phyloP scores from a whole-genome alignment of 2,113 vertebrate species.

The Phrynosoma platyrhinos region DNA sequence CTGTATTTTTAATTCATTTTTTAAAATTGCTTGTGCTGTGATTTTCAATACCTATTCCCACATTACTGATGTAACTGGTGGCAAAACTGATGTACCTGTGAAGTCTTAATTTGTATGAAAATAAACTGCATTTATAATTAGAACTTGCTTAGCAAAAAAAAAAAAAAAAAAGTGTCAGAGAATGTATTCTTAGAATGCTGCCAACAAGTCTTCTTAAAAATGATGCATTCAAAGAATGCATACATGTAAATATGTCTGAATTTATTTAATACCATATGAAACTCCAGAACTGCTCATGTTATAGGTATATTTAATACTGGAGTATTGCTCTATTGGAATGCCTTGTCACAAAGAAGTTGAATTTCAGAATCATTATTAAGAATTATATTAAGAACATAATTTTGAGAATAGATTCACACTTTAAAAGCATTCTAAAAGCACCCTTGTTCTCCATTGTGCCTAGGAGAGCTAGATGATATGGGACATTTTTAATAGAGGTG shows the following conservation, averaged over 20 bases:
- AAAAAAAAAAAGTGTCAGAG: constrained; percentile 22
- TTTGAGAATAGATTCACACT: background rate
- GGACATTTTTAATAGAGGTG: background rate
- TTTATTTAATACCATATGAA: background rate
- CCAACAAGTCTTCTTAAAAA: background rate
- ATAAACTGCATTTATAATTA: background rate
- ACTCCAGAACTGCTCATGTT: background rate
- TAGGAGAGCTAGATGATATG: background rate
- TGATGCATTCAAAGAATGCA: background rate
- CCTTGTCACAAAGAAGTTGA: background rate
- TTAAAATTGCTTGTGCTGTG: constrained; percentile 5
- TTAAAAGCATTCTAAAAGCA: background rate
- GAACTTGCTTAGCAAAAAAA: background rate
- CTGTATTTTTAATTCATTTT: constrained; percentile 16
- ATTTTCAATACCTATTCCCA: background rate
- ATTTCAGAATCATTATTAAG: background rate
- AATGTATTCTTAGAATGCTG: constrained; percentile 14
- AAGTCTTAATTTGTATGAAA: constrained; percentile 24
- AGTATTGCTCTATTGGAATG: background rate
- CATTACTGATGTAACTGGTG: background rate
- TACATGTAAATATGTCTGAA: background rate
- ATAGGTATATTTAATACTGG: background rate
- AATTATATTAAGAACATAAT: background rate
- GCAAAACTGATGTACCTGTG: constrained; percentile 11
- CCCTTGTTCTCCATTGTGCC: background rate